Base-by-base conservation (phyloP, 2,797 vertebrate species). In the Spondyliosoma cantharus region DNA sequence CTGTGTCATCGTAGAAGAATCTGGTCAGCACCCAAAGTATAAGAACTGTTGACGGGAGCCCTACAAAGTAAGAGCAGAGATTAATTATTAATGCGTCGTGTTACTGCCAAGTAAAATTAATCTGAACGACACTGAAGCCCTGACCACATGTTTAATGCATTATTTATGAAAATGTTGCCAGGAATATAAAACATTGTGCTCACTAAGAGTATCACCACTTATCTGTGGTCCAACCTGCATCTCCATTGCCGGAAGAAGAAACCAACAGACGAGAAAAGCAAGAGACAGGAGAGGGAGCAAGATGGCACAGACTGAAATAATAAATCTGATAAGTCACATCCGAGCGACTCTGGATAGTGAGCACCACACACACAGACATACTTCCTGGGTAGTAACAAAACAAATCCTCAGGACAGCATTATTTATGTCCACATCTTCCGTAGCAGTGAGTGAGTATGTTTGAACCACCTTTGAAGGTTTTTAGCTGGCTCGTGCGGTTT, bases 1-100 rank as follows among this genome's bases (percentile, higher is more conserved):
- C 95, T 3, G 91, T 93, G 92, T 97, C 83, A 78, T 97, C 95
- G 0, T 94, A 95, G 80, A 94, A 94, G 76, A 95, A 94, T 90
- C 96, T 95, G 64, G 93, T 93, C 85, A 96, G 75, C 77, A 95
- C 95, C 96, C 96, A 97, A 27, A 96, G 75, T 2, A 95, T 87
- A 8, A 97, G 93, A 6, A 96, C 94, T 6, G 90, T 83, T 54
- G 93, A 91, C 8, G 96, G 96, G n/a, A 96, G 78, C 1, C 96
- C 96, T 97, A 53, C 37, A 86, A 91, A 3, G 1, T 24, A 32
- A 83, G 14, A 89, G n/a, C 71, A 70, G n/a, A 81, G 61, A 72
- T 84, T 3, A 48, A 81, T 78, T 77, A 79, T 82, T 56, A 13
- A 73, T 27, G 54, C 3, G 24, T 17, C 19, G 43, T 50, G 29